Evolutionary conservation across 2,888 invertebrate species (phyloP).

Genomic region (Spatulosminthurus flaviceps): DNA sequence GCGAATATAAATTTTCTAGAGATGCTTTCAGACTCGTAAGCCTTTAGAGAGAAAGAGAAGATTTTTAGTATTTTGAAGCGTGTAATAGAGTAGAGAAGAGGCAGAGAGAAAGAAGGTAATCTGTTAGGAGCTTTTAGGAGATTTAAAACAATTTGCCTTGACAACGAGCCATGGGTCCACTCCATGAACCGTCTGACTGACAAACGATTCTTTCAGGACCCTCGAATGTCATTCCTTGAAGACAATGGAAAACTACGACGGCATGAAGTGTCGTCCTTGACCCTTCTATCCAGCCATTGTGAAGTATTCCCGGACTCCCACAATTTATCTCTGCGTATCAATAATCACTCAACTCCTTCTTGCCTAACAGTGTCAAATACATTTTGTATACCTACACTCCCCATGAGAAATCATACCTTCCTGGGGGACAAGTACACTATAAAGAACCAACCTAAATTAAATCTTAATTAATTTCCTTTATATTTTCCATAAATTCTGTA

Average conservation of each 20-base stretch:
- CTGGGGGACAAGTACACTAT: too few relatives aligned
- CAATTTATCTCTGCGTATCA: slow-evolving; percentile 69
- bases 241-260: slow-evolving; percentile 69
- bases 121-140: neutral
- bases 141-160: slow-evolving; percentile 64
- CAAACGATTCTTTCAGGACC: slow-evolving; percentile 68
- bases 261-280: slow-evolving; percentile 69
- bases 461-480: too few relatives aligned
- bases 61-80: neutral
- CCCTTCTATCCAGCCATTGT: slow-evolving; percentile 71
- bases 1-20: neutral
- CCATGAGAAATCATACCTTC: neutral
- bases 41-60: neutral
- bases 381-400: neutral
- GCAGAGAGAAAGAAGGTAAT: neutral
- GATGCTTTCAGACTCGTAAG: neutral
- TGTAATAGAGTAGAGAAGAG: neutral
- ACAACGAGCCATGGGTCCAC: slow-evolving; percentile 69
- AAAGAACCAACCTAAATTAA: too few relatives aligned
- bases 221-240: slow-evolving; percentile 68
- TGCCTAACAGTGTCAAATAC: neutral
- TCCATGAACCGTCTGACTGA: slow-evolving; percentile 70
- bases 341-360: slow-evolving; percentile 32
- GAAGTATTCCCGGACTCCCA: slow-evolving; percentile 69
- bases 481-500: too few relatives aligned